Evolutionary conservation across 2,113 vertebrate species (phyloP).

Genomic region (Dicentrarchus labrax): DNA sequence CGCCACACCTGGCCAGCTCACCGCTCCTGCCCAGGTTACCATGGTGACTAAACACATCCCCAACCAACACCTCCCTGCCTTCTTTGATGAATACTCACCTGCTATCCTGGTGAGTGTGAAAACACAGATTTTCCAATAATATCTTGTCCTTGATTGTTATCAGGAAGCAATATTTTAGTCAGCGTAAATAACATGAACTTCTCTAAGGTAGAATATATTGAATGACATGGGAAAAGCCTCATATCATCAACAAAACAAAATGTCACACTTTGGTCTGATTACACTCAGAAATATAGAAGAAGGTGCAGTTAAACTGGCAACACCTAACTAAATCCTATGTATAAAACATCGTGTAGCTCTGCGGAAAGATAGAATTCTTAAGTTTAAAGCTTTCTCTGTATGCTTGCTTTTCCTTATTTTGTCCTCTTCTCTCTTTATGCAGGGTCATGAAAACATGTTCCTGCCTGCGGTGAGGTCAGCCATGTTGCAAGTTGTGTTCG

Average conservation of each 20-base stretch:
- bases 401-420: not conserved
- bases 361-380: not conserved
- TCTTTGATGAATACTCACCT: constrained; percentile 72
- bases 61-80: constrained; percentile 39
- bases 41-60: constrained; percentile 70
- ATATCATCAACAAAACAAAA: no score
- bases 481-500: constrained; percentile 79
- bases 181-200: not conserved
- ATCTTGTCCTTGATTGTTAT: not conserved
- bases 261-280: no score
- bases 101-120: constrained; percentile 64
- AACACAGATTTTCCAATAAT: not conserved
- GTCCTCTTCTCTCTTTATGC: not conserved
- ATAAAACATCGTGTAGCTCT: not conserved
- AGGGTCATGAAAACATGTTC: constrained; percentile 48
- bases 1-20: constrained; percentile 71
- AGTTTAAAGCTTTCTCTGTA: not conserved
- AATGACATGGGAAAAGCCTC: no score
- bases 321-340: no score
- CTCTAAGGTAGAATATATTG: not conserved
- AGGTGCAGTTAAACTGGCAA: no score
- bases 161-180: not conserved
- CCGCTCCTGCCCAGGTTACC: constrained; percentile 54
- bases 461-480: constrained; percentile 64
- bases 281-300: no score